A percentile compares a stretch with the other conserved stretches of the same genome.
phyloP scores from a whole-genome alignment of 2,888 invertebrate genomes.

The Acanthococcus lagerstroemiae region DNA sequence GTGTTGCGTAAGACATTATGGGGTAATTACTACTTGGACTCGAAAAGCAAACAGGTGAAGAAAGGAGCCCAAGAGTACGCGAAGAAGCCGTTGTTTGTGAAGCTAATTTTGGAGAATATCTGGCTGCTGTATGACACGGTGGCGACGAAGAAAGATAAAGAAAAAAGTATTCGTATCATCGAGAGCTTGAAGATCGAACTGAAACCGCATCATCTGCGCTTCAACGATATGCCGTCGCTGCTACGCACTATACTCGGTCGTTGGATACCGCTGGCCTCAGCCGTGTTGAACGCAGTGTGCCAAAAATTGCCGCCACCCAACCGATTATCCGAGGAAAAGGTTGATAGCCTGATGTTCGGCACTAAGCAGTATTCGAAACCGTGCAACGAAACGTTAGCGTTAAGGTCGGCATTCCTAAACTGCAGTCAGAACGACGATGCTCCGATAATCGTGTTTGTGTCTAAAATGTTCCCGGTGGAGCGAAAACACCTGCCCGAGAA shows the following conservation, averaged over 20 bases:
- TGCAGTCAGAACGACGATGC: conserved; percentile 56
- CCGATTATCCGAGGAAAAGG: conserved; percentile 61
- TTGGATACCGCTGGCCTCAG: conserved; percentile 78
- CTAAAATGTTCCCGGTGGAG: conserved; percentile 84
- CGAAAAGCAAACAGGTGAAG: conserved; percentile 71
- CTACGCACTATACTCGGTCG: conserved; percentile 72
- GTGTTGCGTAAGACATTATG: conserved; percentile 72
- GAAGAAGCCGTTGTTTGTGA: conserved; percentile 86
- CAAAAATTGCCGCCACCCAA: conserved; percentile 72
- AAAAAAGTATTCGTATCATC: conserved; percentile 58
- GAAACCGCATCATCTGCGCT: conserved; percentile 62
- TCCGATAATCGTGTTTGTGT: conserved; percentile 53
- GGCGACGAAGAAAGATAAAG: conserved; percentile 60
- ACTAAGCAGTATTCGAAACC: background rate
- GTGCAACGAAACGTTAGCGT: conserved; percentile 50
- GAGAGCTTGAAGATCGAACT: conserved; percentile 67
- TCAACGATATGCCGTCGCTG: conserved; percentile 65
- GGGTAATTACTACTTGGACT: conserved; percentile 86
- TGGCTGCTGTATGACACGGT: conserved; percentile 83
- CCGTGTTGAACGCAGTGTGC: conserved; percentile 74
- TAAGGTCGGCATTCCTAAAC: conserved; percentile 58
- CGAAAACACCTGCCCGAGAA: conserved; percentile 65
- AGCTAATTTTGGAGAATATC: conserved; percentile 80
- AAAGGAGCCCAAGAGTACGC: conserved; percentile 85
- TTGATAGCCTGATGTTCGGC: conserved; percentile 45